These are phyloP conservation scores for Apodemus sylvaticus DNA, from an alignment of 2,113 vertebrate genomes.

Conservation along the genomic window DNA sequence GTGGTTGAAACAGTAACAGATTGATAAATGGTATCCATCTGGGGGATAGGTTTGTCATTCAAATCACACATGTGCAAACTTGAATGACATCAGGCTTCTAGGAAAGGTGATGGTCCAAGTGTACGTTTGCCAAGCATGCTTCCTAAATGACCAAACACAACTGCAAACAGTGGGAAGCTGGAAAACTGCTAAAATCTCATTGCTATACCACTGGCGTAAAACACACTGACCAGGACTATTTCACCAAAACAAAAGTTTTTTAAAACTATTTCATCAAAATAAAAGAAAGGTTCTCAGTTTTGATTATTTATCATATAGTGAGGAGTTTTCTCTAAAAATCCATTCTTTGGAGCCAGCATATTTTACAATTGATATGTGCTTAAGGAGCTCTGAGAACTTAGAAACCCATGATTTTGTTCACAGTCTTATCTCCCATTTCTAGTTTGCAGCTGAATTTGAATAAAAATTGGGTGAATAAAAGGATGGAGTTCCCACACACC, in stretches of 20 bases:
- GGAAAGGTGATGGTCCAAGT: neutral
- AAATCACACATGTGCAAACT: neutral
- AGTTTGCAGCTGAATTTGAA: neutral
- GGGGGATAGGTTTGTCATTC: neutral
- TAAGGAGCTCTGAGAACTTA: neutral
- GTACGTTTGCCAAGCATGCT: neutral
- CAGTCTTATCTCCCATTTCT: neutral
- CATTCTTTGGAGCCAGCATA: neutral
- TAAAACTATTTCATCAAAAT: neutral
- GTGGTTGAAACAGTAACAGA: constrained; percentile 1
- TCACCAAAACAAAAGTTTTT: neutral
- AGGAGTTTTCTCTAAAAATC: neutral
- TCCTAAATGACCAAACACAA: neutral
- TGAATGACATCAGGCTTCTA: constrained; percentile 28
- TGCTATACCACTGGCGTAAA: neutral
- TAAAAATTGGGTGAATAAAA: constrained; percentile 59
- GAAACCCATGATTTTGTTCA: constrained; percentile 27
- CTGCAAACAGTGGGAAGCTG: neutral
- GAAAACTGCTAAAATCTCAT: neutral
- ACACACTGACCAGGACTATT: neutral
- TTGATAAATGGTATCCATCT: neutral
- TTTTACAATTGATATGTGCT: neutral
- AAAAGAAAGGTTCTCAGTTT: neutral
- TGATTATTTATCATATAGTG: neutral
- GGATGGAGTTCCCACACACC: neutral